Percentiles rank a stretch among this genome's conserved stretches.
Evolutionary conservation across 2,113 vertebrate genomes (phyloP).

Genomic region (Pelobates fuscus): DNA sequence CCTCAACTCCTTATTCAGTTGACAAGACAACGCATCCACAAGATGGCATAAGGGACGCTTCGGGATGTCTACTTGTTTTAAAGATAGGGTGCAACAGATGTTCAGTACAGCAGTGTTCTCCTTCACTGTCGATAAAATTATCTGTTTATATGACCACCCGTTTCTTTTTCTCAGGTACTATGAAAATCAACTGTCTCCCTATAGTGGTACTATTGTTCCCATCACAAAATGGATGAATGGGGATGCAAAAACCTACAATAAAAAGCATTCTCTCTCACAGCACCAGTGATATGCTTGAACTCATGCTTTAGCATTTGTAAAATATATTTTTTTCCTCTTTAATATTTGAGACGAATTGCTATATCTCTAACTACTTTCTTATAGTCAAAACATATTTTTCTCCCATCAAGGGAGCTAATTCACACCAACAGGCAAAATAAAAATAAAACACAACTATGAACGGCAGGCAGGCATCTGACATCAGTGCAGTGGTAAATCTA

Average conservation of each 20-base stretch:
- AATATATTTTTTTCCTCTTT: background rate
- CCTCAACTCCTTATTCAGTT: background rate
- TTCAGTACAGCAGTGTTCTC: too few relatives aligned
- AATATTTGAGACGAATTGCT: background rate
- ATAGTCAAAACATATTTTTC: background rate
- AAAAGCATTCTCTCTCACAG: background rate
- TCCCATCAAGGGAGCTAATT: background rate
- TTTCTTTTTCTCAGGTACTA: background rate
- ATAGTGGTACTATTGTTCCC: background rate
- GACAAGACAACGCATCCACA: background rate
- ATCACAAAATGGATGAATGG: background rate
- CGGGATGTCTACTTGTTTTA: background rate
- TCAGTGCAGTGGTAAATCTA: background rate
- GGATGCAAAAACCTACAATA: background rate
- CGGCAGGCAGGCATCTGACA: background rate
- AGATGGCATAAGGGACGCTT: constrained; percentile 13
- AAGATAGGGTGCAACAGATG: too few relatives aligned
- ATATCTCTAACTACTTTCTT: background rate
- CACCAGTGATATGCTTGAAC: background rate
- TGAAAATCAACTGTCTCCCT: background rate
- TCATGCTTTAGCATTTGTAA: background rate
- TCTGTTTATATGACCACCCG: background rate
- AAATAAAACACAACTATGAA: background rate
- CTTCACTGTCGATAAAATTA: background rate
- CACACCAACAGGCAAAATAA: background rate